Evolutionary conservation across 2,888 invertebrate species (phyloP).

Genomic region (Ptilodon capucinus): DNA sequence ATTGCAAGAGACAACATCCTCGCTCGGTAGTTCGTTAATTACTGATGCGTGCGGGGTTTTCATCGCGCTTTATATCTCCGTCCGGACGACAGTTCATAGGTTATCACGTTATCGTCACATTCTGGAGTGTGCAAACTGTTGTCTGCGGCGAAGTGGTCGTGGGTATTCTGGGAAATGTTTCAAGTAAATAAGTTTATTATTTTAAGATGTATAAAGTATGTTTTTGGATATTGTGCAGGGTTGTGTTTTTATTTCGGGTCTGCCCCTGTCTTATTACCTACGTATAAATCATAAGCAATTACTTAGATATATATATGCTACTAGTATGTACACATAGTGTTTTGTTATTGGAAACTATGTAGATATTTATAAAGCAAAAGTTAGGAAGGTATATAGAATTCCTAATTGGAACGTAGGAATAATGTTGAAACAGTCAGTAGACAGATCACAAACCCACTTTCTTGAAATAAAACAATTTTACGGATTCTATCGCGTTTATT

Average conservation of each 20-base stretch:
- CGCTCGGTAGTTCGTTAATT: conserved; percentile 7
- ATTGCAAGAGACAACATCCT: conserved; percentile 50
- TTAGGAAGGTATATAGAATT: no score
- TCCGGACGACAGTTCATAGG: conserved; percentile 43
- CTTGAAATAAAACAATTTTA: no score
- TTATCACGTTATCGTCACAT: conserved; percentile 51
- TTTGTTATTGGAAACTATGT: no score
- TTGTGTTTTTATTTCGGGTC: not conserved
- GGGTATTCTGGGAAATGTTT: conserved; percentile 20
- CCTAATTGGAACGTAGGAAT: no score
- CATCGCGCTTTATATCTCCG: conserved; percentile 37
- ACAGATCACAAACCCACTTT: no score
- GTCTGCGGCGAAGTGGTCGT: conserved; percentile 34
- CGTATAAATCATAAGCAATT: no score
- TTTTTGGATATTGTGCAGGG: conserved; percentile 3
- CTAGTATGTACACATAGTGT: no score
- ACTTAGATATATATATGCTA: no score
- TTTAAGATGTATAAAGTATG: not conserved
- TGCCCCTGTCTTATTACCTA: not conserved
- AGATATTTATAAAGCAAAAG: no score
- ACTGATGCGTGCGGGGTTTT: conserved; percentile 19
- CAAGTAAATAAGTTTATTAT: conserved; percentile 4
- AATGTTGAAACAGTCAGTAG: no score
- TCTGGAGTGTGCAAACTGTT: conserved; percentile 40
- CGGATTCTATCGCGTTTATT: no score